Evolutionary conservation across 2,888 invertebrate species (phyloP), one percentile per base, ranked within the genome.

Genomic region (Synanthedon vespiformis): DNA sequence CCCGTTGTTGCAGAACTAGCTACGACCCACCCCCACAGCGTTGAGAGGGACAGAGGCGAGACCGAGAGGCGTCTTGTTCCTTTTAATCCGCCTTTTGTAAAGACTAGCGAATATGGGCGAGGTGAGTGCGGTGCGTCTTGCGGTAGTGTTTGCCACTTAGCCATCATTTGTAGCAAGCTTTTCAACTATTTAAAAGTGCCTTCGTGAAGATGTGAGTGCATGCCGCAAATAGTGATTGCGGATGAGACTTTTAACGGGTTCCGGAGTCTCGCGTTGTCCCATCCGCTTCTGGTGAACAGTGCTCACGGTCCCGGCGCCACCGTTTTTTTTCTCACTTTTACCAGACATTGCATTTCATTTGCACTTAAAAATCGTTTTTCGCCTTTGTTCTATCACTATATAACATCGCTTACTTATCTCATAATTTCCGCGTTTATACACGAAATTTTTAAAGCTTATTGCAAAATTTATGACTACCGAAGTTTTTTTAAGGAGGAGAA

Each of bases 61-160:
- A 77, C 77, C 77, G 72, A 79, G 74, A 77, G 81, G 82, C 85
- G 85, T 80, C 80, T 79, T 77, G 72, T 74, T 79, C 81, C 79
- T 79, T 81, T 80, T 76, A 77, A 76, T 78, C 80, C 82, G 80
- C 81, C 84, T 84, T 79, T 80, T 66, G 73, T 71, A 87, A 72
- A 84, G 77, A 83, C 83, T 85, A 78, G 77, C 76, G 80, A 84
- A 82, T 85, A 87, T 87, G 87, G 87, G 87, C 85, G 87, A 87
- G 87, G 87, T 87, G 86, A 87, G 87, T 87, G 82, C 75, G 70
- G 80, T 78, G 84, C 61, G 61, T 67, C 80, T 81, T 80, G 72
- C 72, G 73, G 85, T 85, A 86, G 83, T 82, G 83, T 75, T 83
- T 84, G 71, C 70, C n/a, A 6, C 63, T 71, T 77, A 74, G 75